Conservation (phyloP, 2,797 vertebrate species). For the Semotilus atromaculatus region DNA sequence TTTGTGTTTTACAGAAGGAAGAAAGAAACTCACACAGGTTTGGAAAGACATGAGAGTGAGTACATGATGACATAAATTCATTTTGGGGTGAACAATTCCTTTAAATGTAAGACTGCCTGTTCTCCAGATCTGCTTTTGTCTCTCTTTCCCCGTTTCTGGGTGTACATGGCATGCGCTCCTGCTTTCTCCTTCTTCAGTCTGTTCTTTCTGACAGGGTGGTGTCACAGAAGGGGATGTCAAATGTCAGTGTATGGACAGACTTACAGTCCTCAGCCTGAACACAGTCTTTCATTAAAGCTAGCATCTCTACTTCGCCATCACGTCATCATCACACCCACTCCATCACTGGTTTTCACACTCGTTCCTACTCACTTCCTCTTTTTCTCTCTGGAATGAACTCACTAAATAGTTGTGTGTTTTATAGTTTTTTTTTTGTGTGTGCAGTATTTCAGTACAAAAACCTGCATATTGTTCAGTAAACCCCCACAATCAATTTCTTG, state of each 20-base stretch:
- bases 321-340: conserved; percentile 48
- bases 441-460: not conserved
- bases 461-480: not conserved
- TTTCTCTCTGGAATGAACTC: conserved; percentile 9
- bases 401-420: not conserved
- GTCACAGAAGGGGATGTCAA: conserved; percentile 58
- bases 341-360: not conserved
- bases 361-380: not conserved
- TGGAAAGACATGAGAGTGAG: not conserved
- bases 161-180: conserved; percentile 29
- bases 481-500: not conserved
- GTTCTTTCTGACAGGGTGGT: conserved; percentile 57
- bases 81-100: conserved; percentile 8
- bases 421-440: not conserved
- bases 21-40: not conserved
- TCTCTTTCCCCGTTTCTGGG: conserved; percentile 21
- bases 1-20: not conserved
- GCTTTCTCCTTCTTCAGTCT: conserved; percentile 34
- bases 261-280: conserved; percentile 44
- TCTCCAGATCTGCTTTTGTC: conserved; percentile 24
- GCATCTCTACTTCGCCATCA: conserved; percentile 41
- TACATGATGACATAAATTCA: not conserved
- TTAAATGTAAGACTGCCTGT: conserved; percentile 29
- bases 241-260: conserved; percentile 55
- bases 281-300: conserved; percentile 60